phyloP scores from a whole-genome alignment of 2,797 vertebrate genomes.

The Remorina albescens region DNA sequence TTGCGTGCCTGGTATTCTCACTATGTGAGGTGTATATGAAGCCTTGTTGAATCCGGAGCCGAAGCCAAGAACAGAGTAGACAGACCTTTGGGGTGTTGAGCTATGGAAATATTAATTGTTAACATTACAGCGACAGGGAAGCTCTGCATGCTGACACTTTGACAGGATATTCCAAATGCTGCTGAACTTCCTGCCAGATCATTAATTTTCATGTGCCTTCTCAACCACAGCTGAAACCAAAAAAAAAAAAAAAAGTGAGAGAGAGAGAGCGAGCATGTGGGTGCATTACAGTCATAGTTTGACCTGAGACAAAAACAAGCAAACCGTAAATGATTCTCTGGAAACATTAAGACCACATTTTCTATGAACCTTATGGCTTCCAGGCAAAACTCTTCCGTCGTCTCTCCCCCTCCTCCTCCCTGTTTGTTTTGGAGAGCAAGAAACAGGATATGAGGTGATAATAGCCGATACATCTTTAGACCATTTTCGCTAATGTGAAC shows the following conservation, averaged over 20 bases:
- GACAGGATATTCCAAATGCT: conserved; percentile 15
- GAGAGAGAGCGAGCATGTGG: too few species aligned
- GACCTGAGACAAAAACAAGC: not conserved
- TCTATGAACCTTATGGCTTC: conserved; percentile 8
- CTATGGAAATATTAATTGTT: conserved; percentile 45
- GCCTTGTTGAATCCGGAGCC: conserved; percentile 33
- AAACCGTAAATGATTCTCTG: not conserved
- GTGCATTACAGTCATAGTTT: conserved; percentile 18
- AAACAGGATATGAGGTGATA: conserved; percentile 43
- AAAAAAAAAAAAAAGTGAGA: too few species aligned
- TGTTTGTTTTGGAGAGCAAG: conserved; percentile 32
- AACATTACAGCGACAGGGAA: conserved; percentile 30
- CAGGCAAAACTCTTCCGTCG: not conserved
- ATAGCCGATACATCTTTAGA: conserved; percentile 33
- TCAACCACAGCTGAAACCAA: not conserved
- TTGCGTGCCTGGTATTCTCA: not conserved
- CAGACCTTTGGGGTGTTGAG: conserved; percentile 42
- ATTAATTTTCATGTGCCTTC: conserved; percentile 25
- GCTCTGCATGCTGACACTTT: conserved; percentile 23
- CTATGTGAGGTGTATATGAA: conserved; percentile 20
- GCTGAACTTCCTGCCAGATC: conserved; percentile 4
- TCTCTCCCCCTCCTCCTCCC: not conserved
- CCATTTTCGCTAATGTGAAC: conserved; percentile 32
- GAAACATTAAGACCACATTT: conserved; percentile 4
- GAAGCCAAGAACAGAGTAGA: conserved; percentile 45